Base-by-base conservation (phyloP, 2,797 vertebrate species). In the Heliangelus exortis region DNA sequence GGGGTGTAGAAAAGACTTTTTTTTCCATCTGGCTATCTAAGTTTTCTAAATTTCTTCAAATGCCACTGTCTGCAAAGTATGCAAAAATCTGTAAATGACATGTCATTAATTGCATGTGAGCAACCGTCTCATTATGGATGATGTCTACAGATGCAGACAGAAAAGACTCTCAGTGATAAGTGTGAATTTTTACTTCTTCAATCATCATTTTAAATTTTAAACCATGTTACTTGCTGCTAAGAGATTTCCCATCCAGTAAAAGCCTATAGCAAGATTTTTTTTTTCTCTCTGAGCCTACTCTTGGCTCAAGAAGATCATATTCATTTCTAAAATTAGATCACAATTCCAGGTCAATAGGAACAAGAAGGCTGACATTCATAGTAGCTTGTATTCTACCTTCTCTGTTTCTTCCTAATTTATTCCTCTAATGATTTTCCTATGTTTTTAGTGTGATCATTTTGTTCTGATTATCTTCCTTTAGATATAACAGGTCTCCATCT, bases 401-500 rank as follows among this genome's bases (percentile, higher is more conserved):
- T 83, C 29, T 66, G 39, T 20, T 89, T 62, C 51, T 76, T 82
- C 7, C 14, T 11, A 53, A 48, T 55, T 14, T 75, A 17, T 76
- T 69, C 84, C 45, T 91, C 25, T 88, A 76, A 93, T 89, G 94
- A 91, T 61, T 94, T 94, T 83, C 39, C 81, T 78, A 81, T 79
- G 43, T 23, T 6, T 93, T 83, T 71, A 59, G 36, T 50, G 33
- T 48, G 53, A 61, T 45, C 20, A 31, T 71, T 94, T 87, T 81
- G 34, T 81, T 89, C 78, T 68, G 14, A 50, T 92, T 94, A 87
- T 91, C 84, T 94, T 55, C 18, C 22, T 91, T 84, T 76, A 51
- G 31, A 69, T 82, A 55, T 47, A 87, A 76, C 59, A 79, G 77
- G 45, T 59, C 22, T 65, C 59, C 88, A 61, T 96, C 91, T 96